phyloP scores from a whole-genome alignment of 2,797 vertebrate species.

The Steatocranus sp. region DNA sequence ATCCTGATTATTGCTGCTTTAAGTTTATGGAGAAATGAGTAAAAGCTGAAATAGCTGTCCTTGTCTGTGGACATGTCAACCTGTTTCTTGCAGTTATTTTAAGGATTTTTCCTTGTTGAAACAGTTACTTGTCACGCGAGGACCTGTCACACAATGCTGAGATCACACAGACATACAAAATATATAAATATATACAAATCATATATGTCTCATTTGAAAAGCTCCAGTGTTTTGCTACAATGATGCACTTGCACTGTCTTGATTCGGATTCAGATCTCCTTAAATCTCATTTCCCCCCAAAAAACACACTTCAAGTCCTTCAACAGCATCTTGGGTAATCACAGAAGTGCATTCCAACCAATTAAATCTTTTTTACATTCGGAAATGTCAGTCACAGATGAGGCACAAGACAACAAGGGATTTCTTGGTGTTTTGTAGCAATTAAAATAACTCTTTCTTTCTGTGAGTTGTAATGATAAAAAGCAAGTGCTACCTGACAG shows the following conservation, averaged over 20 bases:
- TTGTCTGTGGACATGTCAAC: not conserved
- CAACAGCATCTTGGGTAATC: not conserved
- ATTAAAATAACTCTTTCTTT: not conserved
- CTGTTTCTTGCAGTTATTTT: not conserved
- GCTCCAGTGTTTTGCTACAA: slow-evolving; percentile 52
- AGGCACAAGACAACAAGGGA: not conserved
- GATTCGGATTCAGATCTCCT: not conserved
- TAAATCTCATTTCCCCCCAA: accelerated
- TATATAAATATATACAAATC: slow-evolving; percentile 61
- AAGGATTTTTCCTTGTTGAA: not conserved
- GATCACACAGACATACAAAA: slow-evolving; percentile 44
- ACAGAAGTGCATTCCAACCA: not conserved
- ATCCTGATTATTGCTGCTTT: slow-evolving; percentile 11
- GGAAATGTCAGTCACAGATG: not conserved
- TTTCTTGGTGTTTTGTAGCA: not conserved
- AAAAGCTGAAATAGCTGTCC: not conserved
- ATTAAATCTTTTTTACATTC: not conserved
- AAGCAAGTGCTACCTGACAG: slow-evolving; percentile 24
- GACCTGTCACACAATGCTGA: slow-evolving; percentile 39
- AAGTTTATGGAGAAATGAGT: not conserved
- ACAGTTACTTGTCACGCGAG: not conserved
- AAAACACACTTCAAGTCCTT: not conserved
- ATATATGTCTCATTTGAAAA: slow-evolving; percentile 3
- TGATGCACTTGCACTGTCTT: not conserved
- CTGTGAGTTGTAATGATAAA: slow-evolving; percentile 5